These are phyloP conservation scores for Drosophila neotestacea DNA, from an alignment of 2,888 invertebrate genomes.

Conservation along the genomic window DNA sequence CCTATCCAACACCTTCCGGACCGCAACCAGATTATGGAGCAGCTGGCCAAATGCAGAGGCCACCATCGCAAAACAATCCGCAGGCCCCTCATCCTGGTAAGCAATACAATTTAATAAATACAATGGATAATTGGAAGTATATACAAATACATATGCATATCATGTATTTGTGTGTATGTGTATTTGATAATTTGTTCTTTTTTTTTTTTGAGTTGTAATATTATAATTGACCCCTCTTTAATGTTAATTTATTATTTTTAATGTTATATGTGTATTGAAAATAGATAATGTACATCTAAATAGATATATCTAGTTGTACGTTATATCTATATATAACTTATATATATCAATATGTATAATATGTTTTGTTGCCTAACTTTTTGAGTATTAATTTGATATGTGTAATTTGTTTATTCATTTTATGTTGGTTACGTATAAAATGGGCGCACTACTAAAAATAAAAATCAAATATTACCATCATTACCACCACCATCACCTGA, in stretches of 20 bases:
- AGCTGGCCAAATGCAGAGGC: conserved; percentile 89
- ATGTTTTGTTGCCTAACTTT: conserved; percentile 34
- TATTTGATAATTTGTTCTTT: conserved; percentile 27
- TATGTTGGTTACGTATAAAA: conserved; percentile 71
- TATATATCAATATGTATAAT: conserved; percentile 21
- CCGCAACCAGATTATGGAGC: conserved; percentile 88
- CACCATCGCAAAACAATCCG: conserved; percentile 89
- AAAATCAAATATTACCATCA: conserved; percentile 48
- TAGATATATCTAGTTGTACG: conserved; percentile 22
- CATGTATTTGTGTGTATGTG: conserved; percentile 5
- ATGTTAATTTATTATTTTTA: conserved; percentile 10
- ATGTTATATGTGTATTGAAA: conserved; percentile 40
- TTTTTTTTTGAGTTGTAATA: conserved; percentile 17
- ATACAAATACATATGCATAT: conserved; percentile 8
- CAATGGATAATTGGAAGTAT: conserved; percentile 8
- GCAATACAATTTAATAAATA: conserved; percentile 2
- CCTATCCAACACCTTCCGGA: conserved; percentile 86
- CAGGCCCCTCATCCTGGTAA: conserved; percentile 89
- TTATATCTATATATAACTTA: conserved; percentile 7
- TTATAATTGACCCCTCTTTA: conserved; percentile 30
- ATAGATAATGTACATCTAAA: conserved; percentile 41
- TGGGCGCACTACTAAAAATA: conserved; percentile 78
- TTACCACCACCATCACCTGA: conserved; percentile 11
- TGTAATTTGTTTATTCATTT: conserved; percentile 75
- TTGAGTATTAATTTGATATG: conserved; percentile 46